These are phyloP conservation scores for Syrrhaptes paradoxus DNA, from an alignment of 2,113 vertebrate genomes.

Conservation along the genomic window DNA sequence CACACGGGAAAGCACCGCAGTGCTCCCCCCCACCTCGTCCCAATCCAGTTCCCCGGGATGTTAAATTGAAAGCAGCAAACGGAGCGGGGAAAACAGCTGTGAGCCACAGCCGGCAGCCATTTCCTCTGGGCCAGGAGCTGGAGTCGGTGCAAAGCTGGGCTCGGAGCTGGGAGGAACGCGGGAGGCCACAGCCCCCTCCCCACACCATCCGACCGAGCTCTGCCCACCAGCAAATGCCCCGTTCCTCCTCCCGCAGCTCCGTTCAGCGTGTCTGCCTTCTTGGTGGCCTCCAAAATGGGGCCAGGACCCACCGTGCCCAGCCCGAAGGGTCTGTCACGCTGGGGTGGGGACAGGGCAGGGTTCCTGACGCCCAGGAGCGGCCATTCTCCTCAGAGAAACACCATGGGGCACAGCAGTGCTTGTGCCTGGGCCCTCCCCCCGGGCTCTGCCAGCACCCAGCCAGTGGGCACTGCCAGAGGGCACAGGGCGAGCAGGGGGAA, in stretches of 20 bases:
- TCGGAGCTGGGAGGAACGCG: not conserved
- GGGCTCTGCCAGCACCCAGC: fast-evolving
- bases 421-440: not conserved
- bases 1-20: not conserved
- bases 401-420: fast-evolving
- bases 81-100: constrained; percentile 9
- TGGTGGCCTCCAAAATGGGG: fast-evolving
- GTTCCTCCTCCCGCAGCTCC: not conserved
- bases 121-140: constrained; percentile 39
- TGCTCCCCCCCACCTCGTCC: not conserved
- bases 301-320: fast-evolving
- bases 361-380: fast-evolving
- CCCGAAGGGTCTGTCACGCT: fast-evolving
- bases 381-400: fast-evolving
- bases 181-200: not conserved
- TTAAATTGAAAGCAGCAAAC: constrained; percentile 50
- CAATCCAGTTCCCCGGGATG: fast-evolving
- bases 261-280: not conserved
- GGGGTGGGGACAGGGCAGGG: fast-evolving
- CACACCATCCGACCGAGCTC: not conserved
- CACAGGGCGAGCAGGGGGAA: fast-evolving
- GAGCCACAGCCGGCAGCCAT: constrained; percentile 8
- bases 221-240: not conserved
- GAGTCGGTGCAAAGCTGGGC: not conserved
- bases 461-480: fast-evolving